phyloP scores from a whole-genome alignment of 2,888 invertebrate species.

The Halocaridina rubra region DNA sequence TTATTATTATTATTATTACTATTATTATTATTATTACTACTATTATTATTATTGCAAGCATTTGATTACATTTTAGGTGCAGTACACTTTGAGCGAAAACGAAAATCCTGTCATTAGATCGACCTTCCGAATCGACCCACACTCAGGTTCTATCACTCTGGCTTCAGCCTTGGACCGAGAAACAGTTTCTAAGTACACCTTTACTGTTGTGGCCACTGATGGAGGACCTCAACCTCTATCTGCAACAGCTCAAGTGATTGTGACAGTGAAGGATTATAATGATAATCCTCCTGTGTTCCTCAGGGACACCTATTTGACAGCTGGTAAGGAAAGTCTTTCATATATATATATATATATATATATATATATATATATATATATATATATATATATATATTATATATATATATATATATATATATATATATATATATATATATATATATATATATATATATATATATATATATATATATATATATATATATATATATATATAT shows the following conservation, averaged over 20 bases:
- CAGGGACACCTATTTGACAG: constrained; percentile 66
- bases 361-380: background rate
- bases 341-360: background rate
- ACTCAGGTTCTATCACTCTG: constrained; percentile 83
- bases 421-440: constrained; percentile 29
- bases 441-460: background rate
- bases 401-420: constrained; percentile 9
- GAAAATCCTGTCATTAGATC: constrained; percentile 64
- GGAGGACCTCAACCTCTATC: constrained; percentile 65
- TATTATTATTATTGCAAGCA: background rate
- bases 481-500: constrained; percentile 22
- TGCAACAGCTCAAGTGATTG: constrained; percentile 67
- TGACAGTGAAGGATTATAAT: constrained; percentile 70
- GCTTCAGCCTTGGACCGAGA: constrained; percentile 69
- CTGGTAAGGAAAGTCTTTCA: constrained; percentile 36
- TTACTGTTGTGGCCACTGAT: constrained; percentile 68
- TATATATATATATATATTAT: background rate
- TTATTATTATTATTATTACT: background rate
- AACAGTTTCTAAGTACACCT: constrained; percentile 65
- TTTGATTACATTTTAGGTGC: constrained; percentile 42
- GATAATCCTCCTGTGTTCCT: constrained; percentile 70
- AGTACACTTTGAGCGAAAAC: constrained; percentile 34
- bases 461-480: background rate
- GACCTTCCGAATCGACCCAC: constrained; percentile 82
- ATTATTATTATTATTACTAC: background rate